Base-by-base conservation (phyloP, 1,140 invertebrate genomes). In the Solenopsis fugax region DNA sequence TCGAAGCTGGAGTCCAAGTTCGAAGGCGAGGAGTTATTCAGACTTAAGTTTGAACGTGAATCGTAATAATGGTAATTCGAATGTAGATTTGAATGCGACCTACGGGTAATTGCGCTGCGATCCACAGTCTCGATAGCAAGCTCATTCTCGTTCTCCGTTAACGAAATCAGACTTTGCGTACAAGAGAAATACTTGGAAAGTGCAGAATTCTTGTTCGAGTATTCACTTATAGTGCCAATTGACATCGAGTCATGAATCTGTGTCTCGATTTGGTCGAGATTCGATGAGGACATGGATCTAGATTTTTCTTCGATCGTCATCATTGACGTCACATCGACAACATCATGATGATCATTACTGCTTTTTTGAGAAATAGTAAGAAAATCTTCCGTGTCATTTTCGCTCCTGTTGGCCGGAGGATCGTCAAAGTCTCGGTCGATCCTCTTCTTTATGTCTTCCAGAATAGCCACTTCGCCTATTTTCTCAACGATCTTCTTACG, bases 381-480 rank as follows among this genome's bases (percentile, higher is more conserved):
- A n/a, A 81, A 89, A 10, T 85, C 67, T 6, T 86, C 62, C 10
- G 13, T 16, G 72, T 89, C 72, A 10, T 45, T 58, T 13, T 87
- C 76, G 52, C 52, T 62, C n/a, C 50, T 78, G 2, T 67, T 64
- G 0, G 56, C 56, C 12, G 64, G 45, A 2, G 34, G 72, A 69
- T 76, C 73, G 2, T 88, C 91, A 16, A 91, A 88, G 10, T 92
- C 92, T 24, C 82, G 21, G 7, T 92, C 92, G 52, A 92, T 76
- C 12, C 92, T 80, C n/a, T 58, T 89, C 24, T 88, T 92, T 4
- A 92, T 88, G 13, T 88, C 86, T 0, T 86, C 64, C 1, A 92
- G 50, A 3, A 92, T 81, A 10, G 76, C 76, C 13, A 56, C 50
- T 21, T 92, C 91, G 1, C 69, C 72, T 4, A 67, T 9, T 24